phyloP scores from a whole-genome alignment of 30 jellyfish, hydroid and myxozoan species.

The Euphysa ruthae region DNA sequence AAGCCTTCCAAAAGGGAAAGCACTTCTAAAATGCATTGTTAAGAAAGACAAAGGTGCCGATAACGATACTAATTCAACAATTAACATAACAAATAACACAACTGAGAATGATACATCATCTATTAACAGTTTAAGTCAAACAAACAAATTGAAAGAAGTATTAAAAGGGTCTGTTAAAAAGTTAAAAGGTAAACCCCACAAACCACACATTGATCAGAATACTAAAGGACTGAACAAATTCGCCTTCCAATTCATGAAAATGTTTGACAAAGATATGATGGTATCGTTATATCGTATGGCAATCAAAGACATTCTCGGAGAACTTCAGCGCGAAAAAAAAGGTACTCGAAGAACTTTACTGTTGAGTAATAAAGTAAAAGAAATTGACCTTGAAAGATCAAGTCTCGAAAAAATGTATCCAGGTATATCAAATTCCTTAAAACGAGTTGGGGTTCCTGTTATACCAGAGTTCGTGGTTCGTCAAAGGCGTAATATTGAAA shows the following conservation, averaged over 20 bases:
- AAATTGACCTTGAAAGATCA: conserved; percentile 39
- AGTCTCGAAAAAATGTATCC: conserved; percentile 68
- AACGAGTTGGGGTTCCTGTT: neutral
- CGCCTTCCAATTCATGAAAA: conserved; percentile 53
- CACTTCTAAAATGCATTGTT: conserved; percentile 77
- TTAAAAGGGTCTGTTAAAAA: neutral
- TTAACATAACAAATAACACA: neutral
- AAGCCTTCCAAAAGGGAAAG: conserved; percentile 93
- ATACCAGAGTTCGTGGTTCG: neutral
- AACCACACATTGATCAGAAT: neutral
- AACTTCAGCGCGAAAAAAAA: conserved; percentile 36
- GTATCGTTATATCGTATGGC: conserved; percentile 89
- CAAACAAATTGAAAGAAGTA: neutral
- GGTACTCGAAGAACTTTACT: conserved; percentile 8
- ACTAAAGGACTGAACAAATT: conserved; percentile 18
- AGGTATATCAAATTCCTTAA: conserved; percentile 45
- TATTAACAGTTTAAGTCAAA: neutral
- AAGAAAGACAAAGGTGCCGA: conserved; percentile 18
- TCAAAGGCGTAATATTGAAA: neutral
- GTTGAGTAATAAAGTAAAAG: conserved; percentile 43
- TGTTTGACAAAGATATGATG: conserved; percentile 94
- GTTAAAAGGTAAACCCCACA: neutral
- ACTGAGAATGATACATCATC: conserved; percentile 6
- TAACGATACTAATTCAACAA: neutral
- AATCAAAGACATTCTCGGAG: conserved; percentile 63